Base-by-base conservation (phyloP, 2,888 invertebrate genomes). In the Cremastinae sp. region DNA sequence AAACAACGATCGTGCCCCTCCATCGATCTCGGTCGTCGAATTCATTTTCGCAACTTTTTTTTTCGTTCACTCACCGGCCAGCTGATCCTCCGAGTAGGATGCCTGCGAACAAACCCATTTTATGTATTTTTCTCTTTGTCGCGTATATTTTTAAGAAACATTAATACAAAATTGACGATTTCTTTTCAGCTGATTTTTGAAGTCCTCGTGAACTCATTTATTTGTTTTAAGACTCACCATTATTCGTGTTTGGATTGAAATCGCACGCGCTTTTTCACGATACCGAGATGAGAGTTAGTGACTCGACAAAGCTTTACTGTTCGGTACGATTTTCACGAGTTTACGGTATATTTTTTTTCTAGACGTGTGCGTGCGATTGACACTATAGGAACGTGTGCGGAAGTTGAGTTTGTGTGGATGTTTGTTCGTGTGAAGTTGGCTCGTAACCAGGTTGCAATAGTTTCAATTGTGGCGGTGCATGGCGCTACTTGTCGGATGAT, bases 31-130 rank as follows among this genome's bases (percentile, higher is more conserved):
- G n/a, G n/a, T 37, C 62, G 68, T 28, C 5, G 28, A 5, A 28
- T 5, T 20, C 22, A 9, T 41, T 51, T 22, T 28, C 35, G 18
- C 18, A 9, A 18, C 43, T 16, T 20, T 59, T 10, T 22, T 5
- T 45, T 56, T 18, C 80, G 80, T 82, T 84, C 85, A 94, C 95
- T 95, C 92, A 96, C 96, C 96, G 90, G 96, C 96, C 92, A 96
- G 93, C 93, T 96, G 96, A 92, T 96, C 96, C 92, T 96, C 96
- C 51, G 95, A 94, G 91, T 96, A 96, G 88, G 95, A 95, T 86
- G 95, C 96, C 96, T 96, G 92, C 76, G 93, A 87, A 75, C 66
- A 72, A 72, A 75, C 70, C 75, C 66, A 73, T 76, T 68, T 78
- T 47, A 16, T 45, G 10, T 66, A 35, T 55, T 55, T 61, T 5